Base-by-base conservation (phyloP, 2,888 invertebrate genomes). In the Perithous albicinctus region DNA sequence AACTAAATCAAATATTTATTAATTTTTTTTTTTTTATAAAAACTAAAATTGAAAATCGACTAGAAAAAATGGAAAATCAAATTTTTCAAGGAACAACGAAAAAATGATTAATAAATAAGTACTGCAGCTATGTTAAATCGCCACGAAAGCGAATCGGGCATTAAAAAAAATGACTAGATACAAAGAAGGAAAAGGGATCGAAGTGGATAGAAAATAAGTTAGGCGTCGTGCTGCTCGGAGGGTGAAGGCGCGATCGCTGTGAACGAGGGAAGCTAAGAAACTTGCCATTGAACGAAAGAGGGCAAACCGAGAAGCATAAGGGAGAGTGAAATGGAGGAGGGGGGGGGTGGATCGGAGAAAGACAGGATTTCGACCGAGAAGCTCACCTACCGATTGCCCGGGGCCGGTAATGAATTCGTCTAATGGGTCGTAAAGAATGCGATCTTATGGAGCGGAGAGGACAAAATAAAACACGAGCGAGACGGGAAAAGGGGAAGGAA, bases 361-460 rank as follows among this genome's bases (percentile, higher is more conserved):
- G 80, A 74, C 73, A 85, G 82, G 86, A 87, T 84, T 85, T 87
- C 87, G 87, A 85, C 87, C 77, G 87, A n/a, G n/a, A 85, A 87
- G 86, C 88, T 89, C 87, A 88, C 86, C 89, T 88, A 89, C 89
- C 89, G 87, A 88, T 88, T 89, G 90, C 91, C 89, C 83, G 86
- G 86, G 90, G 89, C 90, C 84, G 89, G 91, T 92, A 92, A 92
- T 92, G 92, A 92, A 92, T 92, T 92, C 92, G 91, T 92, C 92
- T 92, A 92, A 92, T 92, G 92, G 92, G 90, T 92, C 92, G 91
- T 92, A 92, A 92, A 92, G 91, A 92, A 92, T 92, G 91, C 90
- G 92, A 92, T 92, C 91, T 92, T 92, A 92, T 91, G 91, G 92
- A 90, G 90, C 91, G 89, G 85, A 88, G 89, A 87, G 90, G 89